Evolutionary conservation across 2,888 invertebrate species (phyloP), one percentile per base, ranked within the genome.

Genomic region (Tromatobia lineatoria): DNA sequence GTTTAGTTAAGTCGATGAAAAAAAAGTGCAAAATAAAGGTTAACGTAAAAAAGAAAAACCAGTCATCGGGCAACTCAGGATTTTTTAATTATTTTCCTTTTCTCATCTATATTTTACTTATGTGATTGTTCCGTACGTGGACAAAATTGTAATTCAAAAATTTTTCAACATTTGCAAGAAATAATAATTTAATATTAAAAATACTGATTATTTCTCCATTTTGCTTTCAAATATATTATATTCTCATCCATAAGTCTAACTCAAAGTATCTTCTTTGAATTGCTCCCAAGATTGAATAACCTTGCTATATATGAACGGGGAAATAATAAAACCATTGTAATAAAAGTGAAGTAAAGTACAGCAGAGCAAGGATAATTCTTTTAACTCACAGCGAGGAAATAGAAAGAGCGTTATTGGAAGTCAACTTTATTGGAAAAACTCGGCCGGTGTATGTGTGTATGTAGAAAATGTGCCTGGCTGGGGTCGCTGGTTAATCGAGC

Each of bases 401-500:
- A 25, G 57, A 23, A 15, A 82, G 45, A 69, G 61, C 66, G 66
- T 85, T 85, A 85, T 82, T 82, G 81, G 71, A 85, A 79, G 77
- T 85, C 23, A 50, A 81, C 84, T 82, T 85, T 85, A 82, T 82
- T 82, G 79, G 75, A 85, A 81, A 85, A 76, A 38, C 10, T 38
- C 10, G 38, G 1, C 38, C 38, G 10, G 38, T 38, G 38, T 38
- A 10, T 38, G 66, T 45, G 66, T 50, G 74, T 38, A 15, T 61
- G 50, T n/a, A 47, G 64, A 66, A 59, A 20, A 34, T 76, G 57
- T 42, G 79, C 71, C 47, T 66, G 20, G 59, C 52, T 42, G 57
- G 73, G 61, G 64, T 18, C 25, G 64, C 38, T 71, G 85, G 78
- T 82, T 85, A 85, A 85, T 85, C 85, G 85, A 85, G 85, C 85